Evolutionary conservation across 2,113 vertebrate species (phyloP).

Genomic region (Pomatorhinus ruficollis): DNA sequence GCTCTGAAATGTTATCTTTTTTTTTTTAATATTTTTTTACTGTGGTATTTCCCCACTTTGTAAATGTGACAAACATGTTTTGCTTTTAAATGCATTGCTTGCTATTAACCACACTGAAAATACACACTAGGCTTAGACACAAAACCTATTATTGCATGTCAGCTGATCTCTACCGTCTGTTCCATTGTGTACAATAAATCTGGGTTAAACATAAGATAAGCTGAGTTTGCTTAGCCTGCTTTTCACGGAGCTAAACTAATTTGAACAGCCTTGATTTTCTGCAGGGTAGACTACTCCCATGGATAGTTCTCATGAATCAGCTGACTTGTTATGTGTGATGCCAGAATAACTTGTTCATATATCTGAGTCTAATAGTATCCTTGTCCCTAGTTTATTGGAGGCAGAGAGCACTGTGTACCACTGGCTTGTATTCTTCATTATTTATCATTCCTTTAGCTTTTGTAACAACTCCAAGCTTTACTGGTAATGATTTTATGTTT

Average conservation of each 20-base stretch:
- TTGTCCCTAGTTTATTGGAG: conserved; percentile 8
- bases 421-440: conserved; percentile 18
- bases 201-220: neutral
- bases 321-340: neutral
- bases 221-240: neutral
- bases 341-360: conserved; percentile 29
- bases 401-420: neutral
- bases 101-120: neutral
- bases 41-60: neutral
- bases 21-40: neutral
- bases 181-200: conserved; percentile 1
- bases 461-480: conserved; percentile 1
- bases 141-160: neutral
- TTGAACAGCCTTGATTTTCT: conserved; percentile 30
- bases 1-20: neutral
- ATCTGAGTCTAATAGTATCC: conserved; percentile 3
- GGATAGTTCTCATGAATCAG: conserved; percentile 40
- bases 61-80: neutral
- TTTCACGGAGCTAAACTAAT: conserved; percentile 23
- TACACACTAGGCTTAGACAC: neutral
- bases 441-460: conserved; percentile 44
- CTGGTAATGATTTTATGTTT: conserved; percentile 37
- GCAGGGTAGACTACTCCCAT: neutral
- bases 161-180: neutral
- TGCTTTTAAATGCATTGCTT: neutral